These are phyloP conservation scores for Drosophila ambigua DNA, from an alignment of 1,140 invertebrate species.

Conservation along the genomic window DNA sequence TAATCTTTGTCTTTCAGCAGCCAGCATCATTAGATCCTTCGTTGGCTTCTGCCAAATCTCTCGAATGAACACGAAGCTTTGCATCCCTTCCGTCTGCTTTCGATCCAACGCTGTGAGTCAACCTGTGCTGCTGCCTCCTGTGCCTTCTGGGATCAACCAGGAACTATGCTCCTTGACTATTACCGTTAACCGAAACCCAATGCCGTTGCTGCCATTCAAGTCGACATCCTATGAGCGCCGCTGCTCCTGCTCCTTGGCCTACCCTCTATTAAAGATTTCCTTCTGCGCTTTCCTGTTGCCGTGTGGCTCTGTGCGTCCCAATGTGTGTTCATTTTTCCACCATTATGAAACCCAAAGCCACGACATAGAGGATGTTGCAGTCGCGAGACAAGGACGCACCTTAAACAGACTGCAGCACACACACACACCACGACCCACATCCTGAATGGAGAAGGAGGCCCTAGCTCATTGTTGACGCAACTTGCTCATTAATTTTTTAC, in stretches of 20 bases:
- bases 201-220: constrained; percentile 52
- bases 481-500: constrained; percentile 81
- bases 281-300: constrained; percentile 44
- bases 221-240: constrained; percentile 61
- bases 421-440: neutral
- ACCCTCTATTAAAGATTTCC: constrained; percentile 55
- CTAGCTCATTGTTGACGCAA: constrained; percentile 67
- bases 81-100: neutral
- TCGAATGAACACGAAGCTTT: neutral
- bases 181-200: constrained; percentile 64
- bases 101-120: neutral
- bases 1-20: too few relatives aligned
- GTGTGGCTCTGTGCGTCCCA: constrained; percentile 10
- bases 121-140: constrained; percentile 14
- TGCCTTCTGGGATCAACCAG: constrained; percentile 1
- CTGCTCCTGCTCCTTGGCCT: constrained; percentile 29
- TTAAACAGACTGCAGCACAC: constrained; percentile 36
- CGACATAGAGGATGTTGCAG: constrained; percentile 32
- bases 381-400: constrained; percentile 40
- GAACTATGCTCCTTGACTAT: constrained; percentile 37
- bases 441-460: neutral
- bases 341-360: constrained; percentile 58
- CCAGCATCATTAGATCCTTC: too few relatives aligned
- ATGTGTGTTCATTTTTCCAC: constrained; percentile 26
- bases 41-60: too few relatives aligned